phyloP scores from a whole-genome alignment of 2,888 invertebrate genomes.

The Melanotus villosus region DNA sequence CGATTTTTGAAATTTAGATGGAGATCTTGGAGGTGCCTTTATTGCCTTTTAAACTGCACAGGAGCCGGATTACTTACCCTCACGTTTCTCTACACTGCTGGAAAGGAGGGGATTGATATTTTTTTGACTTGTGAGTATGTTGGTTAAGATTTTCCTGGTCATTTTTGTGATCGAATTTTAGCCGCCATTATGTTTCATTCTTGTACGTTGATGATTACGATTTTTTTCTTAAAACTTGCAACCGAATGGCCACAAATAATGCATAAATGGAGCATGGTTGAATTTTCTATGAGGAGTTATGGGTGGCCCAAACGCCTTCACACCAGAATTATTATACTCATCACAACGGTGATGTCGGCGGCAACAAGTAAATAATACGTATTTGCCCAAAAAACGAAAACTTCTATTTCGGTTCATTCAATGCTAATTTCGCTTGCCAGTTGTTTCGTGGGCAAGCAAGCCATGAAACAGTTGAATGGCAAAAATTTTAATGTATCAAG shows the following conservation, averaged over 20 bases:
- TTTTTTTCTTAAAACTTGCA: slow-evolving; percentile 71
- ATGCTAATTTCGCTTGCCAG: slow-evolving; percentile 11
- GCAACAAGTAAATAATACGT: slow-evolving; percentile 60
- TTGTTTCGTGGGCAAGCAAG: too few species aligned
- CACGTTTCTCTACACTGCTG: not conserved
- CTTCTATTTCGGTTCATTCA: not conserved
- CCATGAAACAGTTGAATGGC: too few species aligned
- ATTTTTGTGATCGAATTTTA: too few species aligned
- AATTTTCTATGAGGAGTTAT: slow-evolving; percentile 61
- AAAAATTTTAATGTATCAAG: too few species aligned
- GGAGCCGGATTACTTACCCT: not conserved
- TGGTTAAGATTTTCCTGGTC: too few species aligned
- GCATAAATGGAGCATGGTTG: slow-evolving; percentile 65
- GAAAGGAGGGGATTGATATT: slow-evolving; percentile 2
- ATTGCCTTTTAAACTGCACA: slow-evolving; percentile 9
- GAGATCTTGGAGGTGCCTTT: slow-evolving; percentile 38
- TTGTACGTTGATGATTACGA: slow-evolving; percentile 70
- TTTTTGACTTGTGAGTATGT: slow-evolving; percentile 18
- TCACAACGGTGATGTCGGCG: slow-evolving; percentile 60
- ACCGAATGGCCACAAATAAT: slow-evolving; percentile 68
- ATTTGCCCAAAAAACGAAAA: not conserved
- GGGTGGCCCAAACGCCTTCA: slow-evolving; percentile 56
- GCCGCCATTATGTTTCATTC: slow-evolving; percentile 71
- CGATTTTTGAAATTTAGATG: slow-evolving; percentile 41
- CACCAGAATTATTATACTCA: slow-evolving; percentile 62